Evolutionary conservation across 2,113 vertebrate species (phyloP).

Genomic region (Nestor notabilis): DNA sequence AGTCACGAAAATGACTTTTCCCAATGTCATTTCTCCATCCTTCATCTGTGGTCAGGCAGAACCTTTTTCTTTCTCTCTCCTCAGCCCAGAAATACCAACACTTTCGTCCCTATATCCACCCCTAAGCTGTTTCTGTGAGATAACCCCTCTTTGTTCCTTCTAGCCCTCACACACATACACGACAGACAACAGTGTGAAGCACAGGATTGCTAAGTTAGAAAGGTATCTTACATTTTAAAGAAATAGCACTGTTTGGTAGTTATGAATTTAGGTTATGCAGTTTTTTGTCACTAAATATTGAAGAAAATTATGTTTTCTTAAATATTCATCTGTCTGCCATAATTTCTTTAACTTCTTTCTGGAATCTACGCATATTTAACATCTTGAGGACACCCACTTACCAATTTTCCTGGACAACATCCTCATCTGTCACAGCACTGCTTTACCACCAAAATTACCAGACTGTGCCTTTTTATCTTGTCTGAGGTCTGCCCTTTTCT

Average conservation of each 20-base stretch:
- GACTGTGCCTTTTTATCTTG: background rate
- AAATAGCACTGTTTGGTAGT: background rate
- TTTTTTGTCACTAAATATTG: background rate
- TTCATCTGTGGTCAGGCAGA: rapidly evolving
- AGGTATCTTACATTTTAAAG: background rate
- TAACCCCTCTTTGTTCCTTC: rapidly evolving
- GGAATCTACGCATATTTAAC: background rate
- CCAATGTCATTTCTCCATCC: background rate
- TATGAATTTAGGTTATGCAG: rapidly evolving
- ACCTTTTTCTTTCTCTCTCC: background rate
- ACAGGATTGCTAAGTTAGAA: background rate
- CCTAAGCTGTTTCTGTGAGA: background rate
- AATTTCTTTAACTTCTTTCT: background rate
- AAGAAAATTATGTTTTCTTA: background rate
- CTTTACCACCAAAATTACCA: background rate
- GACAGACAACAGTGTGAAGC: background rate
- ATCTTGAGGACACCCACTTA: rapidly evolving
- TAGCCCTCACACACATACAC: background rate
- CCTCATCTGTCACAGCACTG: background rate
- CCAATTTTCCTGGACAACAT: background rate
- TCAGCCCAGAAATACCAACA: background rate
- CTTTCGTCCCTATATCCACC: background rate
- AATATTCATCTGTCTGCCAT: rapidly evolving
- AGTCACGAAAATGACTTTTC: background rate
- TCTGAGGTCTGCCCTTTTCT: rapidly evolving